Base-by-base conservation (phyloP, 2,113 vertebrate species). In the Austrofundulus limnaeus region DNA sequence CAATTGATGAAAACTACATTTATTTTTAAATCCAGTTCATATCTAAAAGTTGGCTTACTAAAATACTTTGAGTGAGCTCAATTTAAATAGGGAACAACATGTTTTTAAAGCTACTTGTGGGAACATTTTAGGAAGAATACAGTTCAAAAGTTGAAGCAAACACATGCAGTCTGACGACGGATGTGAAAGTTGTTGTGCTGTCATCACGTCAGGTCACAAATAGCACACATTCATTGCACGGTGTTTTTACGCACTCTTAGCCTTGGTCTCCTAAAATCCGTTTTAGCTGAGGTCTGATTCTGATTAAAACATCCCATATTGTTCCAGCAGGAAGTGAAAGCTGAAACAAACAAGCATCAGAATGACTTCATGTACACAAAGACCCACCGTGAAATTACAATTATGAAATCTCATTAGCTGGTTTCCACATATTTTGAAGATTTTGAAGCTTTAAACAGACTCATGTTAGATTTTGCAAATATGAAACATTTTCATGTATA, bases 201-300 rank as follows among this genome's bases (percentile, higher is more conserved):
- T 73, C 64, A 64, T 47, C 61, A 75, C 47, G 64, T 67, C 3
- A 61, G 24, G 46, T 69, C 24, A 66, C 20, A 21, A 19, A 69
- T 20, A 19, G 14, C 15, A 17, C 15, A 23, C n/a, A 66, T 62
- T 37, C 43, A 46, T 48, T 68, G 46, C 39, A 45, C 11, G 45
- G 10, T 42, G 17, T 15, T 48, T 70, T 71, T 2, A 31, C 48
- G 28, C 8, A 54, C 5, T 21, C 11, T 28, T 38, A 17, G 25
- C 16, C 23, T 21, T 3, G 34, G 13, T 42, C 34, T 45, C 56
- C 39, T 37, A 53, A 11, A 53, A 12, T 11, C 9, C 39, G 53
- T 25, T 61, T 51, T 42, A 28, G 49, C n/a, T 42, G 14, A 28
- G 25, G 46, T 25, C 38, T 61, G 58, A 60, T 15, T 67, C 23